Conservation (phyloP, 2,888 invertebrate genomes). For the Anthophora plumipes region DNA sequence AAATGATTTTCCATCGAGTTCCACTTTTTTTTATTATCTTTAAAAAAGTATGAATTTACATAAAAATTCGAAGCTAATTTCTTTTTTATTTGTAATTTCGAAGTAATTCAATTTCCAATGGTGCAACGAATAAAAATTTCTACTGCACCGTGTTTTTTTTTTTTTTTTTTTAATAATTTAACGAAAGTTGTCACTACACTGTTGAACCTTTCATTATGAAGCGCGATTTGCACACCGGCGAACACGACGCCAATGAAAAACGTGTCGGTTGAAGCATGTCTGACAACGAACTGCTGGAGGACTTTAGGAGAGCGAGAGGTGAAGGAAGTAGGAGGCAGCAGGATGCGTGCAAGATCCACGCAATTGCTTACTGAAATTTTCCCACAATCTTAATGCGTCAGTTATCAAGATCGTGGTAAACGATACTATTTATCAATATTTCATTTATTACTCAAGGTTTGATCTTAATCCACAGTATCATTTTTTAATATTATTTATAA, state of each 20-base stretch:
- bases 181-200: conserved; percentile 1
- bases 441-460: not conserved
- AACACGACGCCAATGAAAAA: conserved; percentile 4
- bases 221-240: not conserved
- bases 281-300: conserved; percentile 43
- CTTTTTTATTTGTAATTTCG: too few species aligned
- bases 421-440: not conserved
- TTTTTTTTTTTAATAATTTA: too few species aligned
- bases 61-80: too few species aligned
- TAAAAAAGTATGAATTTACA: too few species aligned
- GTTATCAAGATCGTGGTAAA: not conserved
- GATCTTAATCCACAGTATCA: not conserved
- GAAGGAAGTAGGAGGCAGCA: conserved; percentile 56
- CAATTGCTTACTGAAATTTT: not conserved
- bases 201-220: not conserved
- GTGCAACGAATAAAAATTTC: too few species aligned
- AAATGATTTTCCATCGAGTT: too few species aligned
- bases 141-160: too few species aligned
- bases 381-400: conserved; percentile 9
- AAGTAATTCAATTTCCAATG: too few species aligned
- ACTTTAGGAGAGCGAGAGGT: conserved; percentile 29
- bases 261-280: conserved; percentile 33
- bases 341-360: conserved; percentile 32
- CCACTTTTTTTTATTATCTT: too few species aligned
- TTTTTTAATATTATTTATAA: not conserved